These are phyloP conservation scores for Lutraria rhynchaena DNA, from an alignment of 1,140 invertebrate species.

Conservation along the genomic window DNA sequence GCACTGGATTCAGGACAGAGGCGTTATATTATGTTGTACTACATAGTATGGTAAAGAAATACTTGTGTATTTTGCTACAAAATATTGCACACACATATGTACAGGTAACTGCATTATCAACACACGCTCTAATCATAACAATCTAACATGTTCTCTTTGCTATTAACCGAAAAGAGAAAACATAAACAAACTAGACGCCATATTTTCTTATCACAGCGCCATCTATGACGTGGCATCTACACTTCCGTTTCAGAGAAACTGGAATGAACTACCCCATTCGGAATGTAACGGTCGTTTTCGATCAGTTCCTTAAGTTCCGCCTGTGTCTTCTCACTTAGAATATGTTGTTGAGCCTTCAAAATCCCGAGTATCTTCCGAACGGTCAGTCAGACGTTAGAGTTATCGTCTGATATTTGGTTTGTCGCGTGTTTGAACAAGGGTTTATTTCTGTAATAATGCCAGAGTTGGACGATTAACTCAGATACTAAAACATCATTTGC, in stretches of 20 bases:
- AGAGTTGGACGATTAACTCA: conserved; percentile 83
- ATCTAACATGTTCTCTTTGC: conserved; percentile 26
- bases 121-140: background rate
- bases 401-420: conserved; percentile 79
- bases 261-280: conserved; percentile 65
- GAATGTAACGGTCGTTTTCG: conserved; percentile 67
- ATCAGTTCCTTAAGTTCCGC: conserved; percentile 61
- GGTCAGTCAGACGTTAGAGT: conserved; percentile 80
- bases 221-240: conserved; percentile 56
- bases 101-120: conserved; percentile 13
- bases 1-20: too few relatives aligned
- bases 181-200: conserved; percentile 26
- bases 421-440: conserved; percentile 79
- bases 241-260: conserved; percentile 62
- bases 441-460: conserved; percentile 81
- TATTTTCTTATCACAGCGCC: conserved; percentile 34
- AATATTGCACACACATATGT: conserved; percentile 34
- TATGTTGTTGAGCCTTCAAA: conserved; percentile 66
- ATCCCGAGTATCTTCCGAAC: conserved; percentile 70
- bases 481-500: conserved; percentile 84
- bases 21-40: background rate
- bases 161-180: background rate
- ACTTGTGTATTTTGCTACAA: background rate
- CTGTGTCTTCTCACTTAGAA: conserved; percentile 65
- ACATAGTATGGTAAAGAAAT: background rate